Evolutionary conservation across 2,113 vertebrate species (phyloP).

Genomic region (Formicarius rufipectus): DNA sequence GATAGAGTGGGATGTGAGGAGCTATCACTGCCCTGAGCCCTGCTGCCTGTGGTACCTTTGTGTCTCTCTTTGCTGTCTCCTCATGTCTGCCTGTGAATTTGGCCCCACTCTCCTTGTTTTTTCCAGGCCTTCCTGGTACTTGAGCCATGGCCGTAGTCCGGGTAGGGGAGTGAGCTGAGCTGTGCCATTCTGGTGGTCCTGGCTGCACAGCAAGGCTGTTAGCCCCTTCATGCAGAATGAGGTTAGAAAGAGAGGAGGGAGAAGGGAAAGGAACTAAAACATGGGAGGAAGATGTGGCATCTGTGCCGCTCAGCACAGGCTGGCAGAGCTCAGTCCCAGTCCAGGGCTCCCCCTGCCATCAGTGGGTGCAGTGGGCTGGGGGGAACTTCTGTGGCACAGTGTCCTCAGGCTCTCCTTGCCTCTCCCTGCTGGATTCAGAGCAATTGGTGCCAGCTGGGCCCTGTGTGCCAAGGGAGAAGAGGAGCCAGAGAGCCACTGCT

Average conservation of each 20-base stretch:
- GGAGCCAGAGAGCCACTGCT: not conserved
- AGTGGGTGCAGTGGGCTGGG: not conserved
- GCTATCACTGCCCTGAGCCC: not conserved
- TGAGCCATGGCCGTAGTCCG: not conserved
- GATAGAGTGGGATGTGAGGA: not conserved
- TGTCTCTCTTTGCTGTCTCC: not conserved
- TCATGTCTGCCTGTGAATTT: not conserved
- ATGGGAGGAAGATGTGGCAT: not conserved
- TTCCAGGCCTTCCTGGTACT: not conserved
- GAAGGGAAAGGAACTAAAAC: not conserved
- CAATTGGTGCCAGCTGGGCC: not conserved
- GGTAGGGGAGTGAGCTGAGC: not conserved
- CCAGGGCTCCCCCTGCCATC: not conserved
- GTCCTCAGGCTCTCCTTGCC: not conserved
- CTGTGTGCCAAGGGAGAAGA: not conserved
- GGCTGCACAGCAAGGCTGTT: not conserved
- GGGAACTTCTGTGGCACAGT: not conserved
- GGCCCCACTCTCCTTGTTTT: rapidly evolving
- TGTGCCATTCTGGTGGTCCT: rapidly evolving
- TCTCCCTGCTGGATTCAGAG: not conserved
- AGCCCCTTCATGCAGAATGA: not conserved
- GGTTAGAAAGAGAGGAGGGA: not conserved
- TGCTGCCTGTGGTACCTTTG: not conserved
- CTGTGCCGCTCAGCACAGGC: not conserved
- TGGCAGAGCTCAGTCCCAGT: not conserved